These are phyloP conservation scores for Conchocele bisecta DNA, from an alignment of 2,888 invertebrate genomes.

Conservation along the genomic window DNA sequence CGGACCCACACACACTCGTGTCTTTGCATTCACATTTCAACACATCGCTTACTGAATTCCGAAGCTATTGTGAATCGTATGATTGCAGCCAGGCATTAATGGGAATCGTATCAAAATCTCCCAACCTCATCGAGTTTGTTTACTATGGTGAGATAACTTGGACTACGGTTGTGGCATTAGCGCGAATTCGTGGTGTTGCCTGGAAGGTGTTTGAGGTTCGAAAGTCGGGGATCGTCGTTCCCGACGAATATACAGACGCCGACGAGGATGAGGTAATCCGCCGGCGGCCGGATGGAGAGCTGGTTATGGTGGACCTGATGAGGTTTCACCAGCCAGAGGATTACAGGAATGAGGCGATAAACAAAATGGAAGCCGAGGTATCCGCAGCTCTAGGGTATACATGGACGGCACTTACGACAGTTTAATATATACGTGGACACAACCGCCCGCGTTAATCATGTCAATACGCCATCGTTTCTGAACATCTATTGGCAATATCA, in stretches of 20 bases:
- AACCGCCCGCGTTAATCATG: too few species aligned
- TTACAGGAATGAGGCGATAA: conserved; percentile 13
- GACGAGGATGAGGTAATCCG: conserved; percentile 69
- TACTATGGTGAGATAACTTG: conserved; percentile 64
- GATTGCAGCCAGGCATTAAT: conserved; percentile 60
- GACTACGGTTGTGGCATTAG: conserved; percentile 60
- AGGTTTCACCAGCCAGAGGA: conserved; percentile 54
- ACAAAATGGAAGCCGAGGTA: conserved; percentile 30
- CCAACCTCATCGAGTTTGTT: conserved; percentile 60
- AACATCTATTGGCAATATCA: too few species aligned
- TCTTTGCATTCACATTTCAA: conserved; percentile 62
- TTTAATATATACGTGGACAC: too few species aligned
- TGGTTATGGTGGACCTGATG: conserved; percentile 51
- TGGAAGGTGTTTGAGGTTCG: conserved; percentile 68
- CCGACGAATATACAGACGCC: conserved; percentile 47
- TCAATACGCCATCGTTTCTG: too few species aligned
- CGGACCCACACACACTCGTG: conserved; percentile 58
- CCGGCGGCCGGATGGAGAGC: conserved; percentile 53
- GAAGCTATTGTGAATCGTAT: conserved; percentile 62
- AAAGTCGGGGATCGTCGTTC: conserved; percentile 53
- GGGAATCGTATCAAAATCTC: conserved; percentile 56
- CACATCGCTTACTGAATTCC: conserved; percentile 62
- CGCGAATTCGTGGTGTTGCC: conserved; percentile 43
- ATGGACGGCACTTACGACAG: conserved; percentile 39
- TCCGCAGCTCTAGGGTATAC: conserved; percentile 32